Conservation (phyloP, 2,113 vertebrate species). For the Plotosus lineatus region DNA sequence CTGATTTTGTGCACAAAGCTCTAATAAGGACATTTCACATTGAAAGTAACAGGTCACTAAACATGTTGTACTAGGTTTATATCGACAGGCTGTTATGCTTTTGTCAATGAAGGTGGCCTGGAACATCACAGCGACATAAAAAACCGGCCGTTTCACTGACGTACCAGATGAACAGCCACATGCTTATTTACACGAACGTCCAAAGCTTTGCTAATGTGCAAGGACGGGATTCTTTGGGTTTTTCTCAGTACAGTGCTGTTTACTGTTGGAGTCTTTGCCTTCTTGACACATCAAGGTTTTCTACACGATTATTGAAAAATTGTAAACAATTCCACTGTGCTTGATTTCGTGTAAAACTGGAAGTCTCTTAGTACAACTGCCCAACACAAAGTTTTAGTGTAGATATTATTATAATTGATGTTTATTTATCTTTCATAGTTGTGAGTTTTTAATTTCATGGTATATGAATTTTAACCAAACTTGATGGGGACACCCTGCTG, state of each 20-base stretch:
- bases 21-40: neutral
- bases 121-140: neutral
- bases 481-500: too few relatives aligned
- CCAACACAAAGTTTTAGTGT: too few relatives aligned
- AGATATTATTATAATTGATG: too few relatives aligned
- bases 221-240: neutral
- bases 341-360: neutral
- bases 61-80: neutral
- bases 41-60: neutral
- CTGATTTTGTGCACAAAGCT: too few relatives aligned
- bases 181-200: neutral
- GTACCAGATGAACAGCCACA: neutral
- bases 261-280: neutral
- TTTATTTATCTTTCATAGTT: too few relatives aligned
- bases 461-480: too few relatives aligned
- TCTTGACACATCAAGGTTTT: neutral
- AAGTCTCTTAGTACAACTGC: too few relatives aligned
- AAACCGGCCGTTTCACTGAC: neutral
- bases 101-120: neutral
- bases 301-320: neutral
- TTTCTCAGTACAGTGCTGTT: neutral
- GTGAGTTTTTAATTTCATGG: too few relatives aligned
- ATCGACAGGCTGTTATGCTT: neutral
- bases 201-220: too few relatives aligned
- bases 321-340: neutral